These are phyloP conservation scores for Acleris laterana DNA, from an alignment of 2,888 invertebrate species.

Conservation along the genomic window DNA sequence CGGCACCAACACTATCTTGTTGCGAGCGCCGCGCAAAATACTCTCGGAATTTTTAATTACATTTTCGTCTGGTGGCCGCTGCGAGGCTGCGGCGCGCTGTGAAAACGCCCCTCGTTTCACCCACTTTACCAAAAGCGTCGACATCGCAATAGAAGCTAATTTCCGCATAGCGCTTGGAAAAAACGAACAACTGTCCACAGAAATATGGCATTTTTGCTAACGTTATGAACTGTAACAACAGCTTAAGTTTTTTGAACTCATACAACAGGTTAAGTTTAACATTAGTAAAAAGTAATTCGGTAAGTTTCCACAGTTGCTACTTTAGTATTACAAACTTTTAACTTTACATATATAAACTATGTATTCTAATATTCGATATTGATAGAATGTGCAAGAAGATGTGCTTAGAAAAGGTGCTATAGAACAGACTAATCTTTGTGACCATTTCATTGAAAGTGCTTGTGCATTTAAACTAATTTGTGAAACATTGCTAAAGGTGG, in stretches of 20 bases:
- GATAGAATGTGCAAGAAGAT: slow-evolving; percentile 50
- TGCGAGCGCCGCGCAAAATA: slow-evolving; percentile 79
- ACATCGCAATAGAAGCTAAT: slow-evolving; percentile 84
- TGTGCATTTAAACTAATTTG: slow-evolving; percentile 59
- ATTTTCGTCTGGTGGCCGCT: slow-evolving; percentile 82
- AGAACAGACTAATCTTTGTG: slow-evolving; percentile 38
- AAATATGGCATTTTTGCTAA: slow-evolving; percentile 72
- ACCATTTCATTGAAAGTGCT: slow-evolving; percentile 57
- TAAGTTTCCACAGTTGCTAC: slow-evolving; percentile 1
- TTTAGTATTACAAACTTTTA: background rate
- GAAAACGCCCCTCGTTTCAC: slow-evolving; percentile 77
- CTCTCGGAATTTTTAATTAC: slow-evolving; percentile 84
- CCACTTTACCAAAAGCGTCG: slow-evolving; percentile 82
- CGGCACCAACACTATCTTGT: slow-evolving; percentile 81
- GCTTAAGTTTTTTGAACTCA: slow-evolving; percentile 51
- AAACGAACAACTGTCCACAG: slow-evolving; percentile 61
- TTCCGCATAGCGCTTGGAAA: slow-evolving; percentile 81
- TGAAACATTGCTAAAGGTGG: slow-evolving; percentile 54
- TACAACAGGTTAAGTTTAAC: slow-evolving; percentile 6
- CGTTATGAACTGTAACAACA: slow-evolving; percentile 51
- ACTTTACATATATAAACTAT: background rate
- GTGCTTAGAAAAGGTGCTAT: slow-evolving; percentile 64
- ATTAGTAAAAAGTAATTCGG: slow-evolving; percentile 8
- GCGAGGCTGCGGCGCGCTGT: slow-evolving; percentile 60
- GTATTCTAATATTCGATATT: slow-evolving; percentile 33